Evolutionary conservation across 1,140 invertebrate genomes (phyloP).

Genomic region (Galendromus occidentalis): DNA sequence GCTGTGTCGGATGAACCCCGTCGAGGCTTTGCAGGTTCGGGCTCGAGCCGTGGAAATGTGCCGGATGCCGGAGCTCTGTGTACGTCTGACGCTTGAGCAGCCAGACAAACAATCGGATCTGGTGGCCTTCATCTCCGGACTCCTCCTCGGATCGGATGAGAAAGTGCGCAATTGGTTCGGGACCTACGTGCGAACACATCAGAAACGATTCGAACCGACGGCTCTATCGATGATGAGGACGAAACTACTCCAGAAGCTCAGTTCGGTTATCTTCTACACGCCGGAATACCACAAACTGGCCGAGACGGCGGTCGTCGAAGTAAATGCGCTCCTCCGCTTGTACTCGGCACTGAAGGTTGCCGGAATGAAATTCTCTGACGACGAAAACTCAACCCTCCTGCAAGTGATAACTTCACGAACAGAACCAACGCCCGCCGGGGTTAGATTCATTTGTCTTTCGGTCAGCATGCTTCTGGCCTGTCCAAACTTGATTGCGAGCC

Average conservation of each 20-base stretch:
- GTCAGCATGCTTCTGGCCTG: conserved; percentile 86
- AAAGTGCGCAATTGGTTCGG: conserved; percentile 76
- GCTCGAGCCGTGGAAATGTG: conserved; percentile 51
- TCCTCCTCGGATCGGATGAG: conserved; percentile 73
- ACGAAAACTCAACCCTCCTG: conserved; percentile 63
- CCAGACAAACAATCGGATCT: conserved; percentile 27
- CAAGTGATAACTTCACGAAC: conserved; percentile 70
- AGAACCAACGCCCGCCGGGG: conserved; percentile 65
- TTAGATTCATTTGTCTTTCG: conserved; percentile 74
- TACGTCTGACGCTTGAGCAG: conserved; percentile 46
- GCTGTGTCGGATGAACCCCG: conserved; percentile 73
- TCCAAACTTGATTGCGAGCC: conserved; percentile 53
- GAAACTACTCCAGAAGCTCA: conserved; percentile 47
- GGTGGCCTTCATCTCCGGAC: conserved; percentile 68
- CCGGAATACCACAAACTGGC: conserved; percentile 36
- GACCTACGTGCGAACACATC: conserved; percentile 65
- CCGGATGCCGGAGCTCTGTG: conserved; percentile 63
- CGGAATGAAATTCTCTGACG: conserved; percentile 70
- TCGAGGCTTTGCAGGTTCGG: conserved; percentile 54
- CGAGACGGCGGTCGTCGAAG: conserved; percentile 50
- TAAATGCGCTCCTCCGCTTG: conserved; percentile 53
- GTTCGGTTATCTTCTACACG: conserved; percentile 33
- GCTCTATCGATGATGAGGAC: conserved; percentile 53
- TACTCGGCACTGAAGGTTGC: conserved; percentile 82
- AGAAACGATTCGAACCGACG: conserved; percentile 33